Conservation (phyloP, 2,888 invertebrate genomes). For the Aproaerema taeniolella region DNA sequence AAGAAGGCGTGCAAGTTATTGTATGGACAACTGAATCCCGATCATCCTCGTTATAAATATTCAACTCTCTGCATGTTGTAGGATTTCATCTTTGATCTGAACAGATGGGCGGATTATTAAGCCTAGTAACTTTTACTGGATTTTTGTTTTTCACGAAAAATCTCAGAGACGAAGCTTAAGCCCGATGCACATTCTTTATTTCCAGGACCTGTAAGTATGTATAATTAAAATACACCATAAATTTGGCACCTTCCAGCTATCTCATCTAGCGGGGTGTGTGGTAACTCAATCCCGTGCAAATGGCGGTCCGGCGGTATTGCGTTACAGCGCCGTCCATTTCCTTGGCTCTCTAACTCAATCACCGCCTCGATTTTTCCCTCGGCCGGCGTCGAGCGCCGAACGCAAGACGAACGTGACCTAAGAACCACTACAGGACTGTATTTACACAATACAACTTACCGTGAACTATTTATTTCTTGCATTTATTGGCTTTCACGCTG, state of each 20-base stretch:
- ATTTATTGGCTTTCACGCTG: background rate
- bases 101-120: background rate
- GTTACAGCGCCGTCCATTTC: constrained; percentile 8
- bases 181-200: no score
- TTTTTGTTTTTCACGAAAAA: background rate
- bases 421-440: no score
- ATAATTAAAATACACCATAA: background rate
- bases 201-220: no score
- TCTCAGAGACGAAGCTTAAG: no score
- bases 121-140: background rate
- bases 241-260: background rate
- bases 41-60: no score
- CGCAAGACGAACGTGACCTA: background rate
- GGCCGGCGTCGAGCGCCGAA: background rate
- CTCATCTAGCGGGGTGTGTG: background rate
- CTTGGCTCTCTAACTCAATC: constrained; percentile 3
- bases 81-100: no score
- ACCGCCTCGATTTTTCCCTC: constrained; percentile 7
- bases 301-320: constrained; percentile 3
- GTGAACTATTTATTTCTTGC: background rate
- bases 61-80: no score
- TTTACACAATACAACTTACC: background rate
- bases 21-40: no score
- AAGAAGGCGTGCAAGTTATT: no score
- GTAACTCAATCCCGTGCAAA: constrained; percentile 7